Percentiles rank a stretch among this genome's conserved stretches.
Conservation (phyloP, 1,140 invertebrate genomes). For the Ostrea edulis region DNA sequence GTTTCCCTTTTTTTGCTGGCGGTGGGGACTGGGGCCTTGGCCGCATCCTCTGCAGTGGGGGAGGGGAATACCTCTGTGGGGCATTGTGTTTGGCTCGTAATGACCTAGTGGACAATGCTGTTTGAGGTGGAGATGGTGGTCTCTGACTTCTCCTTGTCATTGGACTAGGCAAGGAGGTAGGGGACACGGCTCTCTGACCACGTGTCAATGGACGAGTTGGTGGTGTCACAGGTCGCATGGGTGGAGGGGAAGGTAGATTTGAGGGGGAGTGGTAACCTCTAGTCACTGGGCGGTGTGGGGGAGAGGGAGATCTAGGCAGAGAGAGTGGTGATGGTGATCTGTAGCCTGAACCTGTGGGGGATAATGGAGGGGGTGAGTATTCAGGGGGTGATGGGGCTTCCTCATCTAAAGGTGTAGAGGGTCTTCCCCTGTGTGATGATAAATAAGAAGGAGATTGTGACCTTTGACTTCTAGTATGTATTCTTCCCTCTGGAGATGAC, state of each 20-base stretch:
- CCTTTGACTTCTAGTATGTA: slow-evolving; percentile 30
- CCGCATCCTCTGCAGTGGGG: slow-evolving; percentile 41
- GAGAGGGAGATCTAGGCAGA: slow-evolving; percentile 29
- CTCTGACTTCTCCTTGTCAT: slow-evolving; percentile 33
- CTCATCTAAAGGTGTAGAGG: slow-evolving; percentile 37
- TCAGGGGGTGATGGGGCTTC: slow-evolving; percentile 41
- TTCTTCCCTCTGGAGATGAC: slow-evolving; percentile 42
- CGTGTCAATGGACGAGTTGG: slow-evolving; percentile 47
- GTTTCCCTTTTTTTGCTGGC: slow-evolving; percentile 12
- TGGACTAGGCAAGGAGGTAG: slow-evolving; percentile 16
- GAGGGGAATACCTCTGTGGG: slow-evolving; percentile 41
- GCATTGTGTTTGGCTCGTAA: slow-evolving; percentile 42
- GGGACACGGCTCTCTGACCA: slow-evolving; percentile 47
- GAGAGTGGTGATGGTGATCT: slow-evolving; percentile 47
- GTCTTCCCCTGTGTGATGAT: slow-evolving; percentile 26
- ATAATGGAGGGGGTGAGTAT: slow-evolving; percentile 46
- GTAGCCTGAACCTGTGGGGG: not conserved
- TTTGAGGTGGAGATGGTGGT: slow-evolving; percentile 35
- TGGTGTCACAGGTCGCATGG: slow-evolving; percentile 12
- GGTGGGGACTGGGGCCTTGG: slow-evolving; percentile 41
- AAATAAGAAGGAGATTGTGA: slow-evolving; percentile 46
- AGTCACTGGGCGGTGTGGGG: slow-evolving; percentile 41
- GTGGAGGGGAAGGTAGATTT: slow-evolving; percentile 25
- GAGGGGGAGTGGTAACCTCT: slow-evolving; percentile 38
- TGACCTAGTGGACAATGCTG: slow-evolving; percentile 26